A percentile compares a stretch with the other conserved stretches of the same genome.
These are phyloP conservation scores for Myotis pilosus DNA, from an alignment of 2,797 vertebrate species.

Conservation along the genomic window DNA sequence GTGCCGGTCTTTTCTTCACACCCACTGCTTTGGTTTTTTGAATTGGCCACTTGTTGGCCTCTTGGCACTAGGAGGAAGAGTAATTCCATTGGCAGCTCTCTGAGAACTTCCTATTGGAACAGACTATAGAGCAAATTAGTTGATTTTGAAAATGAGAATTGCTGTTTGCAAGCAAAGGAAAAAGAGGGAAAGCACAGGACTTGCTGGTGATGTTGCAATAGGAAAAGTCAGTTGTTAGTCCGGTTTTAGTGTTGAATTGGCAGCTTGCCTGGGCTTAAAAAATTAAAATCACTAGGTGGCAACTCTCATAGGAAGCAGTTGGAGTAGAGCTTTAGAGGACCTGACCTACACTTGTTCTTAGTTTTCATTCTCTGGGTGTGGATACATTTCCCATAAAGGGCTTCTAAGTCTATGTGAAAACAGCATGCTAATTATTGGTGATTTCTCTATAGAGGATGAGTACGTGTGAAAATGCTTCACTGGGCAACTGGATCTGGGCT, in stretches of 20 bases:
- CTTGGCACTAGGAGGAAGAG: constrained; percentile 10
- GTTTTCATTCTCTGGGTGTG: constrained; percentile 54
- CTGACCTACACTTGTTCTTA: constrained; percentile 23
- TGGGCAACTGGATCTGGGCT: background rate
- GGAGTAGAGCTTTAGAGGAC: constrained; percentile 30
- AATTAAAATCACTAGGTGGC: constrained; percentile 73
- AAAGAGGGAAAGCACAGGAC: constrained; percentile 55
- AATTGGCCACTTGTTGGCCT: constrained; percentile 13
- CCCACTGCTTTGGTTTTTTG: background rate
- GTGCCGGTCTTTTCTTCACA: background rate
- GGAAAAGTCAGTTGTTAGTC: constrained; percentile 62
- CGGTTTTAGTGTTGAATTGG: constrained; percentile 67
- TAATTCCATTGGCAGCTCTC: background rate
- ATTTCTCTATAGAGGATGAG: background rate
- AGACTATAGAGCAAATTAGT: constrained; percentile 43
- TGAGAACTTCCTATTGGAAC: background rate
- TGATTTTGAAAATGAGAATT: constrained; percentile 64
- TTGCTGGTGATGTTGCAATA: constrained; percentile 73
- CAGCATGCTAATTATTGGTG: constrained; percentile 6
- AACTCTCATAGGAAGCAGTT: constrained; percentile 62
- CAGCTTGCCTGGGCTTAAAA: constrained; percentile 70
- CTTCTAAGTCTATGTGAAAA: constrained; percentile 44
- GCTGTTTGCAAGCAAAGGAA: constrained; percentile 59
- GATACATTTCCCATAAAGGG: constrained; percentile 35
- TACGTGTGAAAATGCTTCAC: background rate